Base-by-base conservation (phyloP, 2,113 vertebrate species). In the Platichthys stellatus region DNA sequence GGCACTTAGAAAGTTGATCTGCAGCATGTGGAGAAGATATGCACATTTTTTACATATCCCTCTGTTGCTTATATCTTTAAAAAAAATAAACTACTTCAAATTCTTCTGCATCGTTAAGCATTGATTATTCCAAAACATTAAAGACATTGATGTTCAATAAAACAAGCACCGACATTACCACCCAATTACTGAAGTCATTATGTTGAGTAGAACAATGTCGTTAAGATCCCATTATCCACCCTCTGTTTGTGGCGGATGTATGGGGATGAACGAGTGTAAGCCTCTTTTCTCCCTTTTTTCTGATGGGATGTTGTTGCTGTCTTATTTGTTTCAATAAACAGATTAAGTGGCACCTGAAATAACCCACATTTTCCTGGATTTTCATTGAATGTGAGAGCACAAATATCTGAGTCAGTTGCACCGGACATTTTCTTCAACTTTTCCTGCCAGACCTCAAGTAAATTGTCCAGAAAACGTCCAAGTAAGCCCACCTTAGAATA, bases 211-310 rank as follows among this genome's bases (percentile, higher is more conserved):
- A 68, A 72, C 69, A 73, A 70, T 24, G 20, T 24, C 70, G 82
- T 88, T 78, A 85, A 65, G 64, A 76, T 74, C 49, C 38, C 56
- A 87, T 88, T 85, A 84, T 59, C 38, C 40, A 43, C 68, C 62
- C 51, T 69, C 26, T 77, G 47, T 45, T 76, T 31, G 40, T 54
- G 64, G 47, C 23, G 13, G 9, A 12, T 70, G 4, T 51, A 18
- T 54, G 23, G 21, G 23, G 23, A 54, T 14, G 1, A 43, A 31
- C 0, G 18, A 47, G 23, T 58, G 23, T 35, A 6, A 23, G 43
- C 63, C 38, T 28, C 17, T 1, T 31, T 21, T 69, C 6, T 51
- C 18, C 45, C 3, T 45, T 31, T 51, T 43, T 38, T 63, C 7
- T 61, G 11, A 21, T 5, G 26, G 13, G 20, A 63, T 64, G 24